Percentiles rank a stretch among this genome's conserved stretches.
Conservation (phyloP, 2,797 vertebrate genomes). For the Poeciliopsis infans region DNA sequence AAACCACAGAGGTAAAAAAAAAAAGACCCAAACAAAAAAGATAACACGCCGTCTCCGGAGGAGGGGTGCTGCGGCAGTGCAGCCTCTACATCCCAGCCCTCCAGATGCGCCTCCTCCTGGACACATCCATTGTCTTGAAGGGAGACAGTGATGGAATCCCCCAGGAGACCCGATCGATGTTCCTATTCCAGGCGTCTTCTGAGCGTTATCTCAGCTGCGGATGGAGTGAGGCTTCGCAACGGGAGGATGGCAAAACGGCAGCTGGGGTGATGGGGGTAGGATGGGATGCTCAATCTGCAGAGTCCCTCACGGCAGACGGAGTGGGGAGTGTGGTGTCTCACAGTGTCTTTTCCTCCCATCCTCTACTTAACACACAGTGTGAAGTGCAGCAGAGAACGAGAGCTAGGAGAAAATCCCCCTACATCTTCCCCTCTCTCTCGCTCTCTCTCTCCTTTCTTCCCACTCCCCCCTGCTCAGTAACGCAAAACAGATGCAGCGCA, state of each 20-base stretch:
- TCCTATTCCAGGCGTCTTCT: conserved; percentile 35
- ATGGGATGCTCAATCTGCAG: conserved; percentile 42
- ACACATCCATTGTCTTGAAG: conserved; percentile 60
- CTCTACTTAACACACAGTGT: conserved; percentile 68
- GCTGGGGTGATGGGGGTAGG: conserved; percentile 10
- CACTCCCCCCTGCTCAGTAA: conserved; percentile 75
- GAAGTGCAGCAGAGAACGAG: conserved; percentile 63
- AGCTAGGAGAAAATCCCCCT: conserved; percentile 59
- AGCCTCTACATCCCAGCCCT: conserved; percentile 56
- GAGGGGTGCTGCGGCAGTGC: conserved; percentile 49
- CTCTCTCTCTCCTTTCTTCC: conserved; percentile 4
- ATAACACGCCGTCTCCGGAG: conserved; percentile 31
- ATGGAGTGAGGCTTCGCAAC: conserved; percentile 44
- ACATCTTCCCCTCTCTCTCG: conserved; percentile 28
- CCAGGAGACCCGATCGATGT: conserved; percentile 48
- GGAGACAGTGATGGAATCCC: conserved; percentile 61
- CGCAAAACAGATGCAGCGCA: conserved; percentile 73
- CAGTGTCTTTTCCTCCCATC: conserved; percentile 50
- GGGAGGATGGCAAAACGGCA: conserved; percentile 30
- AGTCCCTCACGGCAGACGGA: conserved; percentile 64
- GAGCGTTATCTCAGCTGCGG: conserved; percentile 47
- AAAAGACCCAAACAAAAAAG: not conserved
- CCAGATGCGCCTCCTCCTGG: conserved; percentile 54
- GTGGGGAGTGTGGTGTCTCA: conserved; percentile 44
- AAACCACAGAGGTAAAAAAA: conserved; percentile 3